A percentile compares a stretch with the other conserved stretches of the same genome.
Evolutionary conservation across 2,888 invertebrate species (phyloP).

Genomic region (Eupithecia tripunctaria): DNA sequence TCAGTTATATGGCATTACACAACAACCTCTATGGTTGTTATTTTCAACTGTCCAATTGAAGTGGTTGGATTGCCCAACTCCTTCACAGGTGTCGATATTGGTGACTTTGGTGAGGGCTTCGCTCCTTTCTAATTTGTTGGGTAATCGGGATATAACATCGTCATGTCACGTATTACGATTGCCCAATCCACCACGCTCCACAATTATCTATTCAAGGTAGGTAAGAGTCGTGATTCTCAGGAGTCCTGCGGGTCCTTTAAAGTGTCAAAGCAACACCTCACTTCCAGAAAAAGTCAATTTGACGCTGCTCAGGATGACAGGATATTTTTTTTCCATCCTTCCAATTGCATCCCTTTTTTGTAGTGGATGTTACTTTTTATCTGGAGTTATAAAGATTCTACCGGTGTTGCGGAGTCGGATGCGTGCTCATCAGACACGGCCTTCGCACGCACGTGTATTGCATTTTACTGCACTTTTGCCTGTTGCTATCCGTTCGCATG

Average conservation of each 20-base stretch:
- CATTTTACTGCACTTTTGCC: constrained; percentile 60
- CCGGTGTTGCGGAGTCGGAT: constrained; percentile 63
- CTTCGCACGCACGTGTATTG: constrained; percentile 70
- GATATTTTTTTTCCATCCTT: constrained; percentile 55
- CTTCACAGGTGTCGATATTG: neutral
- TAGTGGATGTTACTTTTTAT: constrained; percentile 52
- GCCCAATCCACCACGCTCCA: constrained; percentile 43
- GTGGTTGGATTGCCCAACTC: neutral
- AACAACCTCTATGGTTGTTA: constrained; percentile 45
- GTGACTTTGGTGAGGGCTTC: neutral
- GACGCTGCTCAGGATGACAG: constrained; percentile 54
- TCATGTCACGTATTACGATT: constrained; percentile 24
- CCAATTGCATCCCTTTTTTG: constrained; percentile 54
- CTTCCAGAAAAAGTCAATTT: constrained; percentile 63
- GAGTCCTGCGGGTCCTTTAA: constrained; percentile 60
- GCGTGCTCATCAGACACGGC: constrained; percentile 58
- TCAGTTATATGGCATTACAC: constrained; percentile 31
- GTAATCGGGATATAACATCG: constrained; percentile 11
- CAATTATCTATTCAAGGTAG: constrained; percentile 66
- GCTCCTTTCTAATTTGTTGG: constrained; percentile 19
- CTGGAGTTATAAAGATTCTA: constrained; percentile 65
- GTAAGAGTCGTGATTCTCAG: constrained; percentile 58
- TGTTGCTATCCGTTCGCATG: constrained; percentile 52
- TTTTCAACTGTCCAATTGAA: constrained; percentile 42
- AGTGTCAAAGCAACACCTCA: constrained; percentile 54